Evolutionary conservation across 2,888 invertebrate species (phyloP), one percentile per base, ranked within the genome.

Genomic region (Reticulitermes lucifugus): DNA sequence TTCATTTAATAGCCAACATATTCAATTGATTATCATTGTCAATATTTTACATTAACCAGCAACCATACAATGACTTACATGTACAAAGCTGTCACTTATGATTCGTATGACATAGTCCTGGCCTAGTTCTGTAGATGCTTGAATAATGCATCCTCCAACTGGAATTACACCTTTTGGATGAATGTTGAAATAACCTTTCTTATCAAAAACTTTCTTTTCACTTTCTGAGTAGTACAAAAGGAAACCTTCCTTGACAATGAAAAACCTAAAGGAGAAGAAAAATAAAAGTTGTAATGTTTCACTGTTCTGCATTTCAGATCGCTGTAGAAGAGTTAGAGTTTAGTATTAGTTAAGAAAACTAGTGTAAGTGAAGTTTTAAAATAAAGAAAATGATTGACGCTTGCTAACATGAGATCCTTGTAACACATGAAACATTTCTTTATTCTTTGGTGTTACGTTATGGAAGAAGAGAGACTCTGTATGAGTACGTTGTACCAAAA

Each of bases 131-230:
- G 86, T 82, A 7, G 77, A 75, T 7, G 84, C 70, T 83, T 87
- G 86, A 79, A 87, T 85, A 46, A 86, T 73, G 73, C 87, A 86
- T 29, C 87, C 87, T 65, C 87, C 87, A 75, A 87, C 82, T 29
- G 87, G 87, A 51, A 87, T 86, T 9, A 87, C 86, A 35, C 87
- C 87, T 84, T 87, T 87, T 18, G 87, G 87, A 83, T 87, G 87
- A 71, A 87, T 86, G 82, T 87, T 87, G 70, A 87, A 86, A 79
- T 79, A 86, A 77, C 86, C 86, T 51, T 81, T 86, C 83, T 86
- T 87, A 55, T 85, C 85, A 83, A 86, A 87, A n/a, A 83, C 41
- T 59, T 86, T 87, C 79, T 86, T 87, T 75, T 87, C 87, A 65
- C 80, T 83, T 75, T 87, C 87, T 18, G 87, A 86, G 55, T 87